Base-by-base conservation (phyloP, 2,113 vertebrate species). In the Aix galericulata region DNA sequence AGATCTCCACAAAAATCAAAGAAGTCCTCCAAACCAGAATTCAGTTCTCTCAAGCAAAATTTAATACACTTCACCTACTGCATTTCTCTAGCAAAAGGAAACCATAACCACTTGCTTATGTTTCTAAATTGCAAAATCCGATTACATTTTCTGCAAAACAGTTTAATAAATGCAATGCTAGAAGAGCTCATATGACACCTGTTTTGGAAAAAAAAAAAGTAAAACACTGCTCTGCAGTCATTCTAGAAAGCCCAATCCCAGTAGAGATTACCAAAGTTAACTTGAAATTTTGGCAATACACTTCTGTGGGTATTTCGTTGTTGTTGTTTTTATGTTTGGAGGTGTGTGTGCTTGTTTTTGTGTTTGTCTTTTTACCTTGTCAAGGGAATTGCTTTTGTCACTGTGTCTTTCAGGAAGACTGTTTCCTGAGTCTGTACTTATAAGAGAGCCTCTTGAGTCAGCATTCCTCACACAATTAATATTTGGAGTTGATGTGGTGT, bases 371-470 rank as follows among this genome's bases (percentile, higher is more conserved):
- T 52, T 93, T 98, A 99, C 99, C 99, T 99, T 99, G 80, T 99
- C 99, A 62, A 99, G 98, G 36, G 98, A 99, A 96, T 98, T 99
- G 95, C 97, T 98, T 96, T 99, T 99, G 72, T 99, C 99, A 18
- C 96, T 97, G 63, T 97, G 98, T 95, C 98, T 99, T 93, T 99
- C 99, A 42, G 97, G 98, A 66, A 99, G 97, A 94, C 99, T 99
- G 97, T 98, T 99, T 76, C 98, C 98, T 0, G 99, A 99, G 84
- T 99, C 99, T 2, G 98, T 99, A 98, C 99, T 99, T 97, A 99
- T 98, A 80, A 99, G 98, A 21, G 99, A 99, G 17, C 98, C 98
- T 58, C 99, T 98, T 2, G 99, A 99, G 95, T 99, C 99, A 9
- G 99, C 98, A 1, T 98, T 99, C 66, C 98, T 99, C 89, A 99